Percentiles rank a stretch among this genome's conserved stretches.
Evolutionary conservation across 2,113 vertebrate genomes (phyloP).

Genomic region (Macrotus californicus): DNA sequence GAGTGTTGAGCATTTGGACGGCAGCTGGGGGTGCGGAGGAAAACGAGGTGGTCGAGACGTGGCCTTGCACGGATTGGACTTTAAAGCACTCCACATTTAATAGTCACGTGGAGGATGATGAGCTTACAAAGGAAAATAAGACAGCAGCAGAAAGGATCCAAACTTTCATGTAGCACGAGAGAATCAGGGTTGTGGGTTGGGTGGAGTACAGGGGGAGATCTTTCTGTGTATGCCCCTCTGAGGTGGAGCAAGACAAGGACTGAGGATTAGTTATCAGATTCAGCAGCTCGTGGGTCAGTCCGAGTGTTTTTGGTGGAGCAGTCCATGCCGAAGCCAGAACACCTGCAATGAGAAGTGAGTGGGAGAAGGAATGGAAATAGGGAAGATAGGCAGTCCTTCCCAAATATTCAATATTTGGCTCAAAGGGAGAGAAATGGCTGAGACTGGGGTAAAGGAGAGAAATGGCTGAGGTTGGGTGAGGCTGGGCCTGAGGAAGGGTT

Average conservation of each 20-base stretch:
- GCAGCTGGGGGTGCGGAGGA: neutral
- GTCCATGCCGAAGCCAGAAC: neutral
- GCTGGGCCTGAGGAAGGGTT: neutral
- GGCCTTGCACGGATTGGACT: neutral
- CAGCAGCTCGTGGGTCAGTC: neutral
- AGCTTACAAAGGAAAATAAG: neutral
- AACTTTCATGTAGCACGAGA: too few relatives aligned
- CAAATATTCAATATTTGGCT: neutral
- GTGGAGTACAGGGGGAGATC: neutral
- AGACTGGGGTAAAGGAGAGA: neutral
- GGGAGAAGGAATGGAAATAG: neutral
- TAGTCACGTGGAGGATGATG: neutral
- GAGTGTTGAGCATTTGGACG: neutral
- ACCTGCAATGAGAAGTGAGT: neutral
- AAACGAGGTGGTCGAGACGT: neutral
- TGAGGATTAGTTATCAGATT: too few relatives aligned
- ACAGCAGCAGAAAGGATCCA: neutral
- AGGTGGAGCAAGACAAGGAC: neutral
- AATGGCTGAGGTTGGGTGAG: neutral
- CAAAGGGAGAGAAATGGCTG: neutral
- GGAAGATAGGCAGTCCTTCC: neutral
- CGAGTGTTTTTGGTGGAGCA: neutral
- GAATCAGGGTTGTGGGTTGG: neutral
- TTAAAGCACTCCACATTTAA: too few relatives aligned
- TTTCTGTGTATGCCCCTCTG: neutral